Evolutionary conservation across 2,113 vertebrate genomes (phyloP).

Genomic region (Aphyosemion australe): DNA sequence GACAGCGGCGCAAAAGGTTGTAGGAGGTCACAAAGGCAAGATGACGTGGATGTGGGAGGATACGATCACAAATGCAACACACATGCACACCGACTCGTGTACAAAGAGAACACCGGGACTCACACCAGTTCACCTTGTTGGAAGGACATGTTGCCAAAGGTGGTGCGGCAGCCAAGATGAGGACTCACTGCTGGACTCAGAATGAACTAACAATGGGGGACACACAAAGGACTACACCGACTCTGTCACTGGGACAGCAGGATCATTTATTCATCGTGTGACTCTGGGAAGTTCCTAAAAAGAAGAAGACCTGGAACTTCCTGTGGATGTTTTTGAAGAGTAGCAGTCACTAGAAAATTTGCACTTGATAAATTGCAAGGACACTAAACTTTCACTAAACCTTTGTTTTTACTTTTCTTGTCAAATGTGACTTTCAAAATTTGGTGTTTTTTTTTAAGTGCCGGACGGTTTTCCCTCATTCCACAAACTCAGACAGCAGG

Average conservation of each 20-base stretch:
- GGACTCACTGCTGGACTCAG: constrained; percentile 63
- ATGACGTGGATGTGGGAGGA: constrained; percentile 70
- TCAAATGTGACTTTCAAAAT: not conserved
- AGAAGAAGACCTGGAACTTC: constrained; percentile 25
- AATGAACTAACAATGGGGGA: constrained; percentile 58
- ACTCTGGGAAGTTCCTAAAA: constrained; percentile 48
- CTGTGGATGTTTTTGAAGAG: constrained; percentile 34
- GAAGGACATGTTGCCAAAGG: constrained; percentile 73
- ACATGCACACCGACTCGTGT: constrained; percentile 31
- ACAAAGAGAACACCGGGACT: constrained; percentile 63
- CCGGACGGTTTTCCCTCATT: constrained; percentile 14
- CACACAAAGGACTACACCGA: constrained; percentile 69
- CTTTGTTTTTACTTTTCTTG: constrained; percentile 12
- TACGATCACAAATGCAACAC: constrained; percentile 52
- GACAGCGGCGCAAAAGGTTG: constrained; percentile 61
- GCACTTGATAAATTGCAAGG: too few relatives aligned
- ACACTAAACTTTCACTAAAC: not conserved
- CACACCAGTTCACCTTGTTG: constrained; percentile 52
- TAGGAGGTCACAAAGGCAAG: constrained; percentile 72
- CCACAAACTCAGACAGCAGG: constrained; percentile 11
- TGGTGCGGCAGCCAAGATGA: constrained; percentile 64
- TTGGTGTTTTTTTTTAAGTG: not conserved
- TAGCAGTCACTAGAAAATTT: constrained; percentile 4
- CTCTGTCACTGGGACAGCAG: constrained; percentile 52
- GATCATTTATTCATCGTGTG: constrained; percentile 53